Base-by-base conservation (phyloP, 53 echinoderm and acorn worm genomes). In the Henricia sp. region DNA sequence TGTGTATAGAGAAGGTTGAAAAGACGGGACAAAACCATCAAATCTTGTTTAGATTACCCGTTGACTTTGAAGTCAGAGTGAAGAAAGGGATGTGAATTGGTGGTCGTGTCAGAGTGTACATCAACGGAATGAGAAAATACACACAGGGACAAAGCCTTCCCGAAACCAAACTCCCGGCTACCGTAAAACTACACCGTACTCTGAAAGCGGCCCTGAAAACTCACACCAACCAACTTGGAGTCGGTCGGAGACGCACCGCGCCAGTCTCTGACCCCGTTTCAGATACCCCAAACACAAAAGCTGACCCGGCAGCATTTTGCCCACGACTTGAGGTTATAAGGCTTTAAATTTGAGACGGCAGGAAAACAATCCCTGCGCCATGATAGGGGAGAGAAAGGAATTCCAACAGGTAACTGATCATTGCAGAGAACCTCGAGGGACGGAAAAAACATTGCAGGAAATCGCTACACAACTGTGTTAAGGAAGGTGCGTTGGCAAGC, bases 361-460 rank as follows among this genome's bases (percentile, higher is more conserved):
- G 78, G 78, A 78, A 78, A 78, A 78, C 78, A 78, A 78, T 62
- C 62, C 30, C 78, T 62, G 60, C 33, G 78, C 48, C 78, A 78
- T 78, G 63, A 78, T 78, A 60, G 63, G 44, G 64, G 78, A 78
- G 62, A 44, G 46, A 27, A n/a, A 57, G 43, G 62, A 59, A 78
- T 78, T 33, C 62, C 62, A 43, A 44, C 78, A 78, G 78, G 78
- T 78, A 78, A 78, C 63, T 11, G 78, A 78, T 78, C 78, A 28
- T n/a, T 14, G 63, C 33, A 78, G 78, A 78, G 62, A 62, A 78
- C 78, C 78, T 78, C 78, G 46, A 78, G 78, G 78, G 78, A 51
- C 16, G 28, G 67, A 40, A 67, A 44, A 60, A 60, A 78, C 78
- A 78, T 26, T 44, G 63, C 63, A 24, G 33, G 48, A n/a, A 78